Evolutionary conservation across 2,888 invertebrate genomes (phyloP), one percentile per base, ranked within the genome.

Genomic region (Cheilosia vulpina): DNA sequence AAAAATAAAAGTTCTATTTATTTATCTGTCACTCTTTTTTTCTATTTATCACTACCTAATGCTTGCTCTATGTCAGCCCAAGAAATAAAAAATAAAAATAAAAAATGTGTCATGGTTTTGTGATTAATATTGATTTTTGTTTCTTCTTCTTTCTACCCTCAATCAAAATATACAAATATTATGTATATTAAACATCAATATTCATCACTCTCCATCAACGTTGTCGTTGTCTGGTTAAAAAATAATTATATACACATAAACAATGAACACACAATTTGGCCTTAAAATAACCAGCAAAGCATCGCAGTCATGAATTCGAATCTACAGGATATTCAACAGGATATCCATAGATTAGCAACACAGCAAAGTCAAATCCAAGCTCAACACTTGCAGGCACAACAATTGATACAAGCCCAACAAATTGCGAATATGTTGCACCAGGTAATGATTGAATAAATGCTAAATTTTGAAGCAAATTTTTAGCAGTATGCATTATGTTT

Each of bases 241-340:
- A 43, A 58, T 6, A 21, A 47, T 21, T 27, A 1, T 38, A 41
- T 41, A 41, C 15, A 45, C 19, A 7, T 38, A 58, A 68, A 55
- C 53, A 43, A 65, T 65, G 53, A 76, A 53, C 24, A 60, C 50
- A 60, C 27, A 41, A 55, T 50, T 52, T 58, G 58, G 50, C 38
- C 34, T 17, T 53, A 34, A 76, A 62, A 31, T 60, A 77, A 76
- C 43, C 93, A 94, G 91, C 93, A 94, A 90, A 92, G 92, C 89
- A 91, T 92, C 89, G 92, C 91, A 88, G 89, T 91, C 87, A 97
- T 98, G 96, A 98, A 98, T 93, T 95, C 95, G 93, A 98, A 97
- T 94, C 95, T 98, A 90, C 96, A 96, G 91, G 98, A 98, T 93
- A 96, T 98, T 90, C 98, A 98, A 93, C 96, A 96, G 88, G 98